A percentile compares a stretch with the other conserved stretches of the same genome.
Evolutionary conservation across 2,797 vertebrate species (phyloP).

Genomic region (Hypotaenidia philippensis): DNA sequence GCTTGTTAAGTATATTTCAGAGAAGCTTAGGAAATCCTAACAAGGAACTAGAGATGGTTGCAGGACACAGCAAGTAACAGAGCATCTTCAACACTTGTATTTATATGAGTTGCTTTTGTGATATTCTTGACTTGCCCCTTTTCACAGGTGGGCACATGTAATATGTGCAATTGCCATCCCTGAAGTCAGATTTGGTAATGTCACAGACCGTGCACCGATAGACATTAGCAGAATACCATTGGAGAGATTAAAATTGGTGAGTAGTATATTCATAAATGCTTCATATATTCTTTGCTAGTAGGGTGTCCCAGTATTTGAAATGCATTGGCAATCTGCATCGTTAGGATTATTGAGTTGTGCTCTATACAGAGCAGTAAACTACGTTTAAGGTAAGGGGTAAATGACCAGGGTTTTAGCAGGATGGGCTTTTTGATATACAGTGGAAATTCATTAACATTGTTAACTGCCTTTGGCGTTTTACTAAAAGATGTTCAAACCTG

Average conservation of each 20-base stretch:
- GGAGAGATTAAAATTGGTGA: constrained; percentile 96
- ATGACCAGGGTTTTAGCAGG: neutral
- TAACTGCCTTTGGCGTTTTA: neutral
- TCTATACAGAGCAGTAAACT: neutral
- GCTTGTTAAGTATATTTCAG: neutral
- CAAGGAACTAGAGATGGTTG: neutral
- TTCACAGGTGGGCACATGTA: constrained; percentile 93
- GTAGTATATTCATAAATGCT: constrained; percentile 69
- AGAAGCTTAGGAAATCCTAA: neutral
- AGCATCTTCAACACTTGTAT: constrained; percentile 3
- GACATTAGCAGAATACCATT: constrained; percentile 92
- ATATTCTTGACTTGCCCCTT: constrained; percentile 66
- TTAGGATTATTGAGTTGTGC: neutral
- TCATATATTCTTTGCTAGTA: constrained; percentile 36
- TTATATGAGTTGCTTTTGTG: neutral
- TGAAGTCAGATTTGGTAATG: constrained; percentile 92
- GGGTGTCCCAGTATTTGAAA: neutral
- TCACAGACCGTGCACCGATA: constrained; percentile 90
- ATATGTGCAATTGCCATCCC: constrained; percentile 95
- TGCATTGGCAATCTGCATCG: neutral
- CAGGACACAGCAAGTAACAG: neutral
- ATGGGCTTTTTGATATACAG: neutral
- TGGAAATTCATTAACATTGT: neutral
- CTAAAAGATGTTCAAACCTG: neutral
- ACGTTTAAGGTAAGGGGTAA: neutral